These are phyloP conservation scores for Dryobota labecula DNA, from an alignment of 2,888 invertebrate genomes.

Conservation along the genomic window DNA sequence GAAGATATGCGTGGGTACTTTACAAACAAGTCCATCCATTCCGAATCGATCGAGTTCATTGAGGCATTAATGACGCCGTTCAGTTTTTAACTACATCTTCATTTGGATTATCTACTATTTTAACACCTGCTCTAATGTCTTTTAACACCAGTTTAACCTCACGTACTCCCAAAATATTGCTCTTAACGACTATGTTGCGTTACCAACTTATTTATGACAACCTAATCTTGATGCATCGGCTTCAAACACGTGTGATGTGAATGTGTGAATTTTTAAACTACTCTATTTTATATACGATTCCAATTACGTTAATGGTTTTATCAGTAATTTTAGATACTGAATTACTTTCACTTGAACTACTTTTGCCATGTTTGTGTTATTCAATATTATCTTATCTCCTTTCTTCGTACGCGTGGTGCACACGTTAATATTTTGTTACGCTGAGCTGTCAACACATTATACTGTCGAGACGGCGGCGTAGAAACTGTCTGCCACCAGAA, in stretches of 20 bases:
- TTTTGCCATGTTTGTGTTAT: slow-evolving; percentile 54
- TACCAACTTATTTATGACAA: slow-evolving; percentile 57
- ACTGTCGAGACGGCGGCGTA: slow-evolving; percentile 68
- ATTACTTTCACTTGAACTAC: slow-evolving; percentile 53
- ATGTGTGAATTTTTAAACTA: slow-evolving; percentile 28
- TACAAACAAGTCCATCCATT: slow-evolving; percentile 9
- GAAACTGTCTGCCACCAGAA: slow-evolving; percentile 78
- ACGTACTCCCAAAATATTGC: slow-evolving; percentile 47
- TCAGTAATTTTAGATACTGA: slow-evolving; percentile 37
- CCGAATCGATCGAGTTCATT: slow-evolving; percentile 2
- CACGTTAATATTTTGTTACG: slow-evolving; percentile 64
- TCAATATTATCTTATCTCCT: slow-evolving; percentile 63
- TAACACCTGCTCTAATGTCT: slow-evolving; percentile 46
- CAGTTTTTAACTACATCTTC: slow-evolving; percentile 23
- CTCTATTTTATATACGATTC: slow-evolving; percentile 12
- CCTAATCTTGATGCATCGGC: slow-evolving; percentile 37
- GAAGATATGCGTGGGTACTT: slow-evolving; percentile 7
- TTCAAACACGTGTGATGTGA: slow-evolving; percentile 25
- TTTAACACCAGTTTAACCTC: slow-evolving; percentile 33
- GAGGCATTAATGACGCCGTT: slow-evolving; percentile 8
- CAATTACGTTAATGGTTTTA: slow-evolving; percentile 13
- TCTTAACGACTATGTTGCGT: slow-evolving; percentile 62
- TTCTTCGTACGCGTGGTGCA: slow-evolving; percentile 49
- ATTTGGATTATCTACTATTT: slow-evolving; percentile 42
- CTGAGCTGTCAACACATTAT: slow-evolving; percentile 70